Percentiles rank a stretch among this genome's conserved stretches.
phyloP scores from a whole-genome alignment of 2,113 vertebrate species.

The Tinamus guttatus region DNA sequence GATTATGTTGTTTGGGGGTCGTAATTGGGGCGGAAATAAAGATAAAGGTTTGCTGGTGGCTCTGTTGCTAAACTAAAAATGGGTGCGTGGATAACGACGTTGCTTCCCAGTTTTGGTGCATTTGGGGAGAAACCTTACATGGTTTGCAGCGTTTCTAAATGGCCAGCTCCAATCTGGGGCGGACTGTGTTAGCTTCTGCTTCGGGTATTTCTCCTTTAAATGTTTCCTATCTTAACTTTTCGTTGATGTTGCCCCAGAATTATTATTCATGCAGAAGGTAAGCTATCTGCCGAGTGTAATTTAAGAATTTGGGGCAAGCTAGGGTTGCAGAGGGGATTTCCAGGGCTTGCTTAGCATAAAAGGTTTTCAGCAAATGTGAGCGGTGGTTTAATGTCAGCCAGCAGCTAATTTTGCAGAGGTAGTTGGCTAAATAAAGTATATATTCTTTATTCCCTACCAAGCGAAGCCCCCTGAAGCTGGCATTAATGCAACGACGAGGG shows the following conservation, averaged over 20 bases:
- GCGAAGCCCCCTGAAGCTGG: background rate
- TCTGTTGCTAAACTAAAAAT: background rate
- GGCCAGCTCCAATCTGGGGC: background rate
- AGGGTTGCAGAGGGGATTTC: background rate
- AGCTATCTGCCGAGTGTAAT: background rate
- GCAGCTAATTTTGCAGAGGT: background rate
- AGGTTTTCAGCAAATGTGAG: background rate
- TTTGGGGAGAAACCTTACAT: background rate
- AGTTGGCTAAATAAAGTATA: background rate
- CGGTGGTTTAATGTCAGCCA: background rate
- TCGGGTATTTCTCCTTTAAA: background rate
- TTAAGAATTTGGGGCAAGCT: rapidly evolving
- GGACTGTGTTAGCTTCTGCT: background rate
- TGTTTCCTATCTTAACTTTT: background rate
- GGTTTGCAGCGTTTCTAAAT: rapidly evolving
- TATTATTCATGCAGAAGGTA: background rate
- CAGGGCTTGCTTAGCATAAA: background rate
- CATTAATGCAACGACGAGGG: background rate
- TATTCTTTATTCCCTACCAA: background rate
- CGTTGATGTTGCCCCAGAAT: background rate
- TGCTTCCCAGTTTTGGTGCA: background rate
- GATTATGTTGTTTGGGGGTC: background rate
- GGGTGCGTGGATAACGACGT: background rate
- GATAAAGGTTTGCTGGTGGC: background rate
- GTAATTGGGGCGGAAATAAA: background rate